phyloP scores from a whole-genome alignment of 2,797 vertebrate species.

The Pipistrellus kuhlii region DNA sequence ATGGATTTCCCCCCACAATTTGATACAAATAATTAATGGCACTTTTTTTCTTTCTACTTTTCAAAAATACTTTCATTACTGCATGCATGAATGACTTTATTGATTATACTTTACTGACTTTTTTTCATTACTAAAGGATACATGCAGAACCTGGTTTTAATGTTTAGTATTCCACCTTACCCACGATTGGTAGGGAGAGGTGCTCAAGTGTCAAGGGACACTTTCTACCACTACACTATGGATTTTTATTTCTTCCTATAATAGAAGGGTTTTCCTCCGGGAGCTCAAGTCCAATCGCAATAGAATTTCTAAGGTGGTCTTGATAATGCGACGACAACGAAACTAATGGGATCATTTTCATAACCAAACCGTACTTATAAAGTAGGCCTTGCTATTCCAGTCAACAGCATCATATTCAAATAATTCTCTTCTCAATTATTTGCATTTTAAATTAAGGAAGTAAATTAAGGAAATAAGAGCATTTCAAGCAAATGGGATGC shows the following conservation, averaged over 20 bases:
- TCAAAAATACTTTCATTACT: background rate
- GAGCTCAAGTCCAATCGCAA: background rate
- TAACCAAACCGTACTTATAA: background rate
- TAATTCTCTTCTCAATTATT: slow-evolving; percentile 45
- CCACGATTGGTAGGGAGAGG: background rate
- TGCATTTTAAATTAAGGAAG: slow-evolving; percentile 63
- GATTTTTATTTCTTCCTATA: background rate
- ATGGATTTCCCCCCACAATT: background rate
- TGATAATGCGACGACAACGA: background rate
- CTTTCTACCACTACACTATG: background rate
- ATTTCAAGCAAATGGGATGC: slow-evolving; percentile 47
- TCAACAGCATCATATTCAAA: slow-evolving; percentile 60
- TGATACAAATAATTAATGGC: background rate
- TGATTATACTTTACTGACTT: background rate
- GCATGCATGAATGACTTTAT: background rate
- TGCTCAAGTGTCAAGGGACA: background rate
- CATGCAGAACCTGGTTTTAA: background rate
- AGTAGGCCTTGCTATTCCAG: background rate
- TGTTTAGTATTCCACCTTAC: background rate
- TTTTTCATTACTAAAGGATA: background rate
- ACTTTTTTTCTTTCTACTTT: slow-evolving; percentile 1
- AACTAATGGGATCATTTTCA: slow-evolving; percentile 48
- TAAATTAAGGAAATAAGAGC: slow-evolving; percentile 10
- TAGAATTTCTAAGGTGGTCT: background rate
- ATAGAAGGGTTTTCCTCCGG: background rate